Evolutionary conservation across 2,113 vertebrate species (phyloP), one percentile per base, ranked within the genome.

Genomic region (Amia ocellicauda): DNA sequence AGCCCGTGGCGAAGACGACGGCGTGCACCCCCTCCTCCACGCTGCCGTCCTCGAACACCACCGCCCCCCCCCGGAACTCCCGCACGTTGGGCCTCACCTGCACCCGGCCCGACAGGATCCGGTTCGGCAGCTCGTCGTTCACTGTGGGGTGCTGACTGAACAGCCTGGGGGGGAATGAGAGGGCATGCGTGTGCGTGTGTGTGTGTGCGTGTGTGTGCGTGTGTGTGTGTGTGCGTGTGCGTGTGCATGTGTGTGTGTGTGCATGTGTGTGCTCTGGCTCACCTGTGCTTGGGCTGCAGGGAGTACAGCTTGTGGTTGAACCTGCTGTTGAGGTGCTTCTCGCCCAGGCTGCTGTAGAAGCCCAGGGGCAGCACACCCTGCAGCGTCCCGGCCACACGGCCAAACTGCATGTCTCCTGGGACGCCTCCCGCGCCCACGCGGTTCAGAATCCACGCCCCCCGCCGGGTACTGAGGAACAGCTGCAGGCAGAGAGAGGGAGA

Each of bases 391-490:
- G 49, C 0, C 4, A 85, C 4, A 9, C 88, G 86, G 64, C 27
- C 85, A 4, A 85, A 83, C 0, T 57, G 0, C 86, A 97, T 71
- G 73, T 98, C 95, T 43, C 76, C 26, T 0, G 94, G 95, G 4
- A 91, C 41, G 1, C 95, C 91, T 0, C 77, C 73, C 0, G 85
- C 59, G 10, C 77, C 86, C 0, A 96, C 91, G 0, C 96, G 89
- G 69, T 94, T 92, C 22, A 92, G 0, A 52, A 99, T 29, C 96
- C 96, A 99, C 0, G 92, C 74, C 0, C 96, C 96, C 50, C 90
- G 86, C 23, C 93, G 86, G 5, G 94, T 99, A 72, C 96, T 99
- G 73, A 99, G 88, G 75, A 92, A 97, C 43, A 96, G 85, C 96
- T 99, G 69, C 14, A 26, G 0, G 50, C 23, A 47, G 0, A 57